These are phyloP conservation scores for Bombus sibiricus DNA, from an alignment of 1,140 invertebrate species.

Conservation along the genomic window DNA sequence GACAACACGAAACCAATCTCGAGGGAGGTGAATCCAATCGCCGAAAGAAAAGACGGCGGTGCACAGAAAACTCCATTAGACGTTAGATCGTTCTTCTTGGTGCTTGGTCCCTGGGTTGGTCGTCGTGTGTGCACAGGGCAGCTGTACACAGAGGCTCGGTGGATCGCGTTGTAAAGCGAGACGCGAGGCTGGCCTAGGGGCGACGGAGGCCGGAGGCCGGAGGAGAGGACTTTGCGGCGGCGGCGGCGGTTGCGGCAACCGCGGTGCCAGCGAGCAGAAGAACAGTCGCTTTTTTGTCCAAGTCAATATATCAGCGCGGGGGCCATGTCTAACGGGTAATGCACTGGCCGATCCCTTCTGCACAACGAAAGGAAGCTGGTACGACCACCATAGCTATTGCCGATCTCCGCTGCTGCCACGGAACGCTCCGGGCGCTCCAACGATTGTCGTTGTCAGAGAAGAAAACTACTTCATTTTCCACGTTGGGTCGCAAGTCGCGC, in stretches of 20 bases:
- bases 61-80: conserved; percentile 64
- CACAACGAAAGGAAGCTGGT: conserved; percentile 62
- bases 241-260: conserved; percentile 58
- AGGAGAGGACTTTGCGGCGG: conserved; percentile 52
- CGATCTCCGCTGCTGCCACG: conserved; percentile 29
- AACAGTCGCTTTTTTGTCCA: conserved; percentile 79
- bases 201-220: conserved; percentile 2
- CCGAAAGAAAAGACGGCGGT: conserved; percentile 28
- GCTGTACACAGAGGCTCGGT: conserved; percentile 9
- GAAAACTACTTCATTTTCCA: conserved; percentile 71
- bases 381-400: conserved; percentile 16
- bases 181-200: neutral
- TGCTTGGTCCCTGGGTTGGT: neutral
- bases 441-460: conserved; percentile 67
- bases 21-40: conserved; percentile 54
- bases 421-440: conserved; percentile 59
- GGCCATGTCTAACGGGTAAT: conserved; percentile 81
- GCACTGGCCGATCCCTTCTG: conserved; percentile 72
- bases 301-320: conserved; percentile 81
- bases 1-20: conserved; percentile 37
- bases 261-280: conserved; percentile 73
- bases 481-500: conserved; percentile 19
- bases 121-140: conserved; percentile 23
- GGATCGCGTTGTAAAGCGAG: conserved; percentile 45
- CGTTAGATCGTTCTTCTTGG: conserved; percentile 51